Base-by-base conservation (phyloP, 2,888 invertebrate genomes). In the Helleia helle region DNA sequence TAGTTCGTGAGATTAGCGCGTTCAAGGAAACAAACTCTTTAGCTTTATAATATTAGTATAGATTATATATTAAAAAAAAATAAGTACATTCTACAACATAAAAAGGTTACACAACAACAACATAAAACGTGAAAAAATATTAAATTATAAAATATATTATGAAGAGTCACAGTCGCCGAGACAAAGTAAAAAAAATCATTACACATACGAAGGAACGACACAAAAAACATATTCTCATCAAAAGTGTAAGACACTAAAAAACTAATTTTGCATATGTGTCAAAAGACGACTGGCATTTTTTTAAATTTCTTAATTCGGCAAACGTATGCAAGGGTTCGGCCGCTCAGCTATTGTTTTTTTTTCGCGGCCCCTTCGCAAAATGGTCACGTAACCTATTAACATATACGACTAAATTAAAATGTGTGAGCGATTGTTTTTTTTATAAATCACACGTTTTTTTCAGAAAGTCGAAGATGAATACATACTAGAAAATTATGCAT, bases 361-460 rank as follows among this genome's bases (percentile, higher is more conserved):
- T 71, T 59, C 54, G 48, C 44, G 50, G 58, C 61, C 70, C 72
- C 76, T 70, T 73, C 55, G 74, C 70, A 74, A 81, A 76, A 81
- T 83, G 81, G 81, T 83, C 83, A 83, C 83, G 83, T 81, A 68
- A 58, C 58, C 43, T 51, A 83, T 83, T 83, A 74, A 71, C 83
- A 81, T 83, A 77, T 73, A 69, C 58, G 77, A 65, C 70, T 76
- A 76, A 79, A 77, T 80, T 76, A 79, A 68, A 67, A 55, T 57
- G n/a, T 65, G 69, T 76, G 79, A 64, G 69, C 59, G 59, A 52
- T 49, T 48, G 54, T 74, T 80, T 80, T 80, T 83, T 80, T 61
- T 44, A 47, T 42, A 49, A 62, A 71, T 83, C 83, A 75, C 83
- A 83, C 83, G 81, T 77, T 83, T 76, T 81, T 79, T 49, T 57